Evolutionary conservation across 2,797 vertebrate genomes (phyloP), one percentile per base, ranked within the genome.

Genomic region (Vireo griseus): DNA sequence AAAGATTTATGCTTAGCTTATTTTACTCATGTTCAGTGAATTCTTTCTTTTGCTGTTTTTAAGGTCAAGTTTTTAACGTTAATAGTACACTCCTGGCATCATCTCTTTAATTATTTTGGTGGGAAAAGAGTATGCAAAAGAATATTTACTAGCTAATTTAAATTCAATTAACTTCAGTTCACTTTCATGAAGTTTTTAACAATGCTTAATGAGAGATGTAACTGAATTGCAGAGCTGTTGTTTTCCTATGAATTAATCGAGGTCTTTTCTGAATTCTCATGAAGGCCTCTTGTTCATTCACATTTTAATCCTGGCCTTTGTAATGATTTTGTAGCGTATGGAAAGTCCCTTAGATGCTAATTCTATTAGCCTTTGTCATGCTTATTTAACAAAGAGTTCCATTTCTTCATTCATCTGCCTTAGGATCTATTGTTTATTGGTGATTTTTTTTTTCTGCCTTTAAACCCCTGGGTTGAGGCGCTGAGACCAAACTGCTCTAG

Each of bases 71-170:
- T 86, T 73, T 83, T 72, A 45, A 16, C 29, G 7, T 10, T 57
- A 42, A 6, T 58, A 33, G 40, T 66, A 67, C 18, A 18, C 20
- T 66, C 16, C 33, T 79, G 55, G 15, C 33, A 39, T 62, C 7
- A 13, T 79, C 39, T 51, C 13, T n/a, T 59, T 39, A n/a, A 1
- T 51, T 58, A 79, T 47, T 88, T 66, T 33, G 1, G 29, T 84
- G 48, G 48, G 57, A 87, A 35, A 72, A 87, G 50, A 52, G 12
- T 74, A 71, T 71, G 48, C 66, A 45, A 74, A 90, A 58, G 24
- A 87, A 50, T 90, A 82, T 75, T 88, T 95, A 50, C 85, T 79
- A 76, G 35, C 59, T 69, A 67, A 66, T 94, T 85, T 87, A 91
- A 84, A 87, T 92, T 73, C 39, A 52, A 0, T 92, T 88, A 90